Evolutionary conservation across 2,888 invertebrate genomes (phyloP).

Genomic region (Cheilosia impressa): DNA sequence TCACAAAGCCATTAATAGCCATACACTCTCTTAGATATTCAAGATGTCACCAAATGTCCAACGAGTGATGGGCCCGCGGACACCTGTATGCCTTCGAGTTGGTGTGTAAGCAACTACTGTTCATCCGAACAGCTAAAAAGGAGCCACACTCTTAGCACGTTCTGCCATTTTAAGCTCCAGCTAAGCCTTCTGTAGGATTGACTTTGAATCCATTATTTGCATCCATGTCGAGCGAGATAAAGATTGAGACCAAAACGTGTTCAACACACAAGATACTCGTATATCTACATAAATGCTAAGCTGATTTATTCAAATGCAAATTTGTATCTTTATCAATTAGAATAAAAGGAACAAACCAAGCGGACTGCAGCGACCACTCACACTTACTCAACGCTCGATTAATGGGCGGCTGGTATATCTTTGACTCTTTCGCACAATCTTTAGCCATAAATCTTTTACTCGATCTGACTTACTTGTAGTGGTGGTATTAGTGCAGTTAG

Average conservation of each 20-base stretch:
- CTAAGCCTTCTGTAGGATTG: no score
- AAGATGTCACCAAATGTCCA: slow-evolving; percentile 6
- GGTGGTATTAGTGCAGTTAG: slow-evolving; percentile 28
- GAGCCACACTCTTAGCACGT: no score
- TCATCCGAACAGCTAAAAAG: no score
- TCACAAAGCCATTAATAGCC: neutral
- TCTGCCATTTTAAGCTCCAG: no score
- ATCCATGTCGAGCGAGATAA: slow-evolving; percentile 9
- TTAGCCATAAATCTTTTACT: slow-evolving; percentile 46
- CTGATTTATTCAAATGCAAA: slow-evolving; percentile 54
- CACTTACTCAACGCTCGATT: neutral
- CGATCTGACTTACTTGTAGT: slow-evolving; percentile 18
- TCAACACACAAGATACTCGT: neutral
- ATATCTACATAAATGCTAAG: neutral
- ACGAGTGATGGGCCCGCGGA: neutral
- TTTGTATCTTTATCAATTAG: slow-evolving; percentile 44
- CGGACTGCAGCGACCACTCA: neutral
- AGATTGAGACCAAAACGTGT: slow-evolving; percentile 35
- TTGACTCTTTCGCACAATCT: slow-evolving; percentile 38
- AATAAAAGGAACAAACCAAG: neutral
- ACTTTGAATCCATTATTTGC: neutral
- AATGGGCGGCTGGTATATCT: slow-evolving; percentile 6
- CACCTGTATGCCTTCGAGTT: neutral
- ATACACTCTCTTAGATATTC: neutral
- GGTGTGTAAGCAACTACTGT: no score